Evolutionary conservation across 2,888 invertebrate genomes (phyloP).

Genomic region (Sarcophaga subvicina): DNA sequence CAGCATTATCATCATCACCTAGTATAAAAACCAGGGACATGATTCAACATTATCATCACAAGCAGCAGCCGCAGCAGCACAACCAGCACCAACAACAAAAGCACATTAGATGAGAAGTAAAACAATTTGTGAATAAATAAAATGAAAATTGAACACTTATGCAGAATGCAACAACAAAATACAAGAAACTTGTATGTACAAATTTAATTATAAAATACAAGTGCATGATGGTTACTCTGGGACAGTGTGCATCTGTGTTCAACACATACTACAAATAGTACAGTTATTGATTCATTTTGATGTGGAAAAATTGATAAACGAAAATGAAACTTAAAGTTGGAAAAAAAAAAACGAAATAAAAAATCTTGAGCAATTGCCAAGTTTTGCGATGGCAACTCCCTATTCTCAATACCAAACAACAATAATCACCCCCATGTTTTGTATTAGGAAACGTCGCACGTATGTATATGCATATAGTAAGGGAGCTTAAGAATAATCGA

Average conservation of each 20-base stretch:
- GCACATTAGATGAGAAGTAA: neutral
- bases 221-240: neutral
- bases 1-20: neutral
- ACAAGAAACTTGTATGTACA: constrained; percentile 23
- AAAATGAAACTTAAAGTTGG: neutral
- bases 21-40: constrained; percentile 4
- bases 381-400: neutral
- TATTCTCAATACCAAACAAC: neutral
- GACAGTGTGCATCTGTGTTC: neutral
- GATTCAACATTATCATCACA: neutral
- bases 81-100: constrained; percentile 1
- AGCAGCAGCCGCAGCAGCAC: neutral
- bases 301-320: neutral
- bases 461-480: neutral
- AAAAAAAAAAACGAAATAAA: neutral
- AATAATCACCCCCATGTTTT: neutral
- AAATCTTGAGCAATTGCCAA: constrained; percentile 31
- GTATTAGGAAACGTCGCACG: neutral
- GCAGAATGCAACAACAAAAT: neutral
- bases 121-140: constrained; percentile 18
- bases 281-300: neutral
- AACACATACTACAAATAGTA: neutral
- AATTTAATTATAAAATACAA: constrained; percentile 34
- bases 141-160: constrained; percentile 5
- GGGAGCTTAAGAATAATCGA: neutral